Evolutionary conservation across 1,140 invertebrate genomes (phyloP), one percentile per base, ranked within the genome.

Genomic region (Ylistrum balloti): DNA sequence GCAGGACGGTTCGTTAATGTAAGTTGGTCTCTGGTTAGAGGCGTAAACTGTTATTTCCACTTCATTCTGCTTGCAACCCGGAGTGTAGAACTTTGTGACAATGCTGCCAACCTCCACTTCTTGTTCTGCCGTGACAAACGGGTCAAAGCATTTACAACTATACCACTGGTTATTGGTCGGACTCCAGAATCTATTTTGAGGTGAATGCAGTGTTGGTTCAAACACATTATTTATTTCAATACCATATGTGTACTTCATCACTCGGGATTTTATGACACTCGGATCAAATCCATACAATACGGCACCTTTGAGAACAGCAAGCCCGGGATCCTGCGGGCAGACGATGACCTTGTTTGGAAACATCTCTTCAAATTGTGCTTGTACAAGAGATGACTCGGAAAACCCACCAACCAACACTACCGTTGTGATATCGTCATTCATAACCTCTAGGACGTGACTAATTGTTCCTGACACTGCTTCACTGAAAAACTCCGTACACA

Each of bases 241-340:
- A 1, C 91, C 91, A 56, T 91, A 91, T 0, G 88, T 85, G 33
- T 88, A 91, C 85, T 85, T 90, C 13, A 89, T 38, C 11, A 90
- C 48, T 33, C 91, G 32, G 7, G 91, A 89, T 15, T 88, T 45
- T 3, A 91, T 91, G 0, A 87, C 33, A n/a, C 86, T 87, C 2
- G 91, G 91, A 48, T 85, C 56, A 56, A 88, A 91, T 32, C 56
- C 90, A 33, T 88, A 91, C 32, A 91, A 33, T 10, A 91, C 88
- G 7, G 90, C 90, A 11, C 90, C 90, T 89, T 91, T 91, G n/a
- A 91, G 48, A 0, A 91, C 90, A n/a, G 90, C 87, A 20, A 91
- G 45, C 35, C 85, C 41, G 22, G 87, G 20, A 33, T 91, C 90
- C 32, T 28, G 20, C 74, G 90, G 90, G 20, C 86, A 85, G 10